Base-by-base conservation (phyloP, 2,797 vertebrate genomes). In the Neostethus bicornis region DNA sequence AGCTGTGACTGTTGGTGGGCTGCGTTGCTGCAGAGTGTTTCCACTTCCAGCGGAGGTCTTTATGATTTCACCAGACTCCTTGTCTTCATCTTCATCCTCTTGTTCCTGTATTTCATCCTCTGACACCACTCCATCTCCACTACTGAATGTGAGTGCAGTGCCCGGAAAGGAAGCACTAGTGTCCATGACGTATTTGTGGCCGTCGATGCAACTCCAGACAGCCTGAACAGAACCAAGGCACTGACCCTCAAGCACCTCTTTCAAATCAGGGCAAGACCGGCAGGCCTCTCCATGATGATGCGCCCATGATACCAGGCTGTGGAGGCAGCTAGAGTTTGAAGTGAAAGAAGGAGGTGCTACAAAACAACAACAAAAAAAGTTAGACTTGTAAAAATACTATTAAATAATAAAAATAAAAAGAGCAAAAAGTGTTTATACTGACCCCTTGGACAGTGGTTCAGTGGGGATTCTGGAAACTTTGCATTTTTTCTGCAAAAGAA, bases 181-280 rank as follows among this genome's bases (percentile, higher is more conserved):
- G 61, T 95, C 92, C 95, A 98, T 95, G 77, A 90, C 64, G 57
- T 96, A 95, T 43, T 87, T 90, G 54, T 98, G 96, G 17, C 96
- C 96, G 0, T 92, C 86, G 1, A 83, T 83, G 0, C 96, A 98
- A 28, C 89, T 85, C 96, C 96, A 99, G 38, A 96, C 83, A 0
- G 93, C 93, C 51, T 85, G 90, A 49, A 96, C 87, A 1, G 93
- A 73, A 19, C 95, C 94, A 4, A 91, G 90, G 82, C 93, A 96
- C 80, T 88, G 93, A 0, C 91, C 94, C 64, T 94, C 91, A 56
- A 97, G 88, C 17, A 94, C 90, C 65, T 93, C 92, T 77, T 90
- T 93, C 73, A 98, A 92, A 78, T 82, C 84, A 0, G 96, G 96
- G 61, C 89, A 90, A 14, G 91, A 90, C 0, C 42, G 70, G 51